Evolutionary conservation across 2,113 vertebrate genomes (phyloP).

Genomic region (Hemichromis elongatus): DNA sequence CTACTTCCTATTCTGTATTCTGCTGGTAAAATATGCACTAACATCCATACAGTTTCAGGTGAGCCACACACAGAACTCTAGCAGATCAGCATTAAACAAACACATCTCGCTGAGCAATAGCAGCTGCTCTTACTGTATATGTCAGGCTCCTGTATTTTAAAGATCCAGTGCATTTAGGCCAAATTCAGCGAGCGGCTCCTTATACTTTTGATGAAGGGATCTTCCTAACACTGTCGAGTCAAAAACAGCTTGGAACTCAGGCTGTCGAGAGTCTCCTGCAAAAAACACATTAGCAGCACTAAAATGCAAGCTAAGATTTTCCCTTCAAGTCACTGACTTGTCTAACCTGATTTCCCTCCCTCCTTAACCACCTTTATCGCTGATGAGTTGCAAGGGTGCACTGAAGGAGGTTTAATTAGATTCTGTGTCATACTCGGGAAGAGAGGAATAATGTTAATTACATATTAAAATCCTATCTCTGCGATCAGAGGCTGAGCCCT

Average conservation of each 20-base stretch:
- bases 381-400: conserved; percentile 7
- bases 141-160: neutral
- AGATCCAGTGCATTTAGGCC: conserved; percentile 68
- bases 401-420: conserved; percentile 27
- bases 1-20: neutral
- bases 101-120: neutral
- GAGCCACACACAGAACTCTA: neutral
- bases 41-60: neutral
- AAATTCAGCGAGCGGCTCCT: conserved; percentile 65
- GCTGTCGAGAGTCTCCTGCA: conserved; percentile 69
- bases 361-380: neutral
- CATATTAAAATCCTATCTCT: conserved; percentile 16
- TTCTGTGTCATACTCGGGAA: neutral
- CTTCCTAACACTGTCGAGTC: conserved; percentile 51
- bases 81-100: neutral
- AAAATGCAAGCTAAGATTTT: neutral
- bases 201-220: conserved; percentile 50
- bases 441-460: conserved; percentile 35
- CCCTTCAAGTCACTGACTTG: neutral
- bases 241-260: conserved; percentile 62
- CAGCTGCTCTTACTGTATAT: neutral
- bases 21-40: neutral
- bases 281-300: neutral
- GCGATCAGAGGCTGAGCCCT: neutral
- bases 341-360: neutral